These are phyloP conservation scores for Drosophila seguyi DNA, from an alignment of 1,140 invertebrate species.

Conservation along the genomic window DNA sequence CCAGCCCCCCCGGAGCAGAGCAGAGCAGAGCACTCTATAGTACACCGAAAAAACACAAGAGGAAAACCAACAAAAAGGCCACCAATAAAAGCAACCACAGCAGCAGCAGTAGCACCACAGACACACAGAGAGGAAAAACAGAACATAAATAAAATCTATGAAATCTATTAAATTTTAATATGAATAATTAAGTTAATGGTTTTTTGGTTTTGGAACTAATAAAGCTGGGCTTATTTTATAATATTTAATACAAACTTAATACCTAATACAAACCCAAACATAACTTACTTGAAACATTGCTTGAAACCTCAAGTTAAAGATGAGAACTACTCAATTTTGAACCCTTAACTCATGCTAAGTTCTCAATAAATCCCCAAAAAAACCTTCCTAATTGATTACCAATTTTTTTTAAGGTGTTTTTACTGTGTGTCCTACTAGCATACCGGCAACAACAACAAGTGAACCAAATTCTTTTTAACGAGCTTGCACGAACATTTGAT, in stretches of 20 bases:
- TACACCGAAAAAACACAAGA: constrained; percentile 33
- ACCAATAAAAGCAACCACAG: constrained; percentile 36
- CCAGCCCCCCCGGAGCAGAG: no score
- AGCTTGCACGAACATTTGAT: constrained; percentile 83
- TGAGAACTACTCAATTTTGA: rapidly evolving
- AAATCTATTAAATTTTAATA: not conserved
- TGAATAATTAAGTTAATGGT: not conserved
- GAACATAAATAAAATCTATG: not conserved
- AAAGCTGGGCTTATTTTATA: not conserved
- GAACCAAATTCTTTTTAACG: constrained; percentile 84
- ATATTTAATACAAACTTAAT: not conserved
- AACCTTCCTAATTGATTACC: not conserved
- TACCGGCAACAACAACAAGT: constrained; percentile 68
- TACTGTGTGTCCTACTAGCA: constrained; percentile 18
- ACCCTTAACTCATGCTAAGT: not conserved
- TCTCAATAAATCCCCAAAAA: not conserved
- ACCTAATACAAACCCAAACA: not conserved
- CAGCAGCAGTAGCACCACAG: constrained; percentile 20
- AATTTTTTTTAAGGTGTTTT: not conserved
- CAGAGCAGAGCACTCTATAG: constrained; percentile 24
- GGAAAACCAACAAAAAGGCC: constrained; percentile 44
- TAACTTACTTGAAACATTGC: no score
- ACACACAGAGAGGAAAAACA: constrained; percentile 21
- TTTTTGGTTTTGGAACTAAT: not conserved
- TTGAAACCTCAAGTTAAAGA: not conserved